phyloP scores from a whole-genome alignment of 2,888 invertebrate genomes.

The Syrphus vitripennis region DNA sequence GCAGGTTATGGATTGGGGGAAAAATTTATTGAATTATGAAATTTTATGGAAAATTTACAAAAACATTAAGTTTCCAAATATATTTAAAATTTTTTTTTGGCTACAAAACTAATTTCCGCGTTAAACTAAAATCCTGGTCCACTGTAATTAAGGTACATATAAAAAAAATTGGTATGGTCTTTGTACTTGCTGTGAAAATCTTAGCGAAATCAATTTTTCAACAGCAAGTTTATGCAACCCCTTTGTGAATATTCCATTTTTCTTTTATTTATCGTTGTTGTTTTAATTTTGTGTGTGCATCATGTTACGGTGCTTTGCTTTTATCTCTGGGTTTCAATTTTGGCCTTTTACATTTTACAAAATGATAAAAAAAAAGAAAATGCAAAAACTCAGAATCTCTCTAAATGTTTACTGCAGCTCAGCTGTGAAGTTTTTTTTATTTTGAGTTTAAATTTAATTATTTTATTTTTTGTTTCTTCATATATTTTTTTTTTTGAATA shows the following conservation, averaged over 20 bases:
- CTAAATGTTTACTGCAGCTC: not conserved
- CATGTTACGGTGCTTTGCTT: not conserved
- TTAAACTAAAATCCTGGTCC: too few species aligned
- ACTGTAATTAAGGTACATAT: too few species aligned
- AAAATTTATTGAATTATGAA: not conserved
- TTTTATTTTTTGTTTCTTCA: not conserved
- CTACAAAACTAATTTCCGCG: too few species aligned
- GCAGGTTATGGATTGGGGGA: not conserved
- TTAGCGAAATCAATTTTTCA: too few species aligned
- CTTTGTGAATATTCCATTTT: not conserved
- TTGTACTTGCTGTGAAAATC: too few species aligned
- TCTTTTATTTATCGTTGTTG: not conserved
- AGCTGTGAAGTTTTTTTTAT: not conserved
- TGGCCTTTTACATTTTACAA: not conserved
- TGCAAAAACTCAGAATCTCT: not conserved
- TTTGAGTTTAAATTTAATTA: not conserved
- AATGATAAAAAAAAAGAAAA: not conserved
- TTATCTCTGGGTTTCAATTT: constrained; percentile 17
- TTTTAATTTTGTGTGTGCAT: not conserved
- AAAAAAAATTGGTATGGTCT: too few species aligned
- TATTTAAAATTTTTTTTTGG: too few species aligned
- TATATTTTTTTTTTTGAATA: not conserved
- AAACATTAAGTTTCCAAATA: too few species aligned
- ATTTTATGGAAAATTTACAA: too few species aligned
- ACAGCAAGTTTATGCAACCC: not conserved